Evolutionary conservation across 2,888 invertebrate species (phyloP).

Genomic region (Sinodicranocentrus sp.): DNA sequence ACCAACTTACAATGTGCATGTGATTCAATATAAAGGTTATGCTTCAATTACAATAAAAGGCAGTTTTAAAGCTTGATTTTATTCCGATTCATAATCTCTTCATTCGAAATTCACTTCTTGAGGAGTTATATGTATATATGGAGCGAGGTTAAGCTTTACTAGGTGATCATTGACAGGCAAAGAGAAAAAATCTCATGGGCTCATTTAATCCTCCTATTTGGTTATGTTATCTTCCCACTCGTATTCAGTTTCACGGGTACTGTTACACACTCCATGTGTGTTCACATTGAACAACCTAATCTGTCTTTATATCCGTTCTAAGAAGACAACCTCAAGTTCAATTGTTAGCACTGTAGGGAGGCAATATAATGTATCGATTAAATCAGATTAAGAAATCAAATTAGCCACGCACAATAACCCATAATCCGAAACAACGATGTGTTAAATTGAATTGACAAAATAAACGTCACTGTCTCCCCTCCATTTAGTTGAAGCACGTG

Average conservation of each 20-base stretch:
- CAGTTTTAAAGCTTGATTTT: conserved; percentile 37
- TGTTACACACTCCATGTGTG: conserved; percentile 3
- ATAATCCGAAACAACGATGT: no score
- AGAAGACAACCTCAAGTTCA: neutral
- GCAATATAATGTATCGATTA: conserved; percentile 36
- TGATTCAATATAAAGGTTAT: conserved; percentile 63
- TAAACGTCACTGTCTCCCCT: neutral
- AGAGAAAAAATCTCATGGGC: conserved; percentile 17
- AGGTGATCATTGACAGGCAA: conserved; percentile 45
- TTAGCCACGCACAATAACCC: conserved; percentile 15
- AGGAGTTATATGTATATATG: conserved; percentile 49
- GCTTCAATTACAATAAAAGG: conserved; percentile 63
- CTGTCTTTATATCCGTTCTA: neutral
- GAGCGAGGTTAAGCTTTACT: conserved; percentile 60
- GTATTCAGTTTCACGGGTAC: conserved; percentile 1
- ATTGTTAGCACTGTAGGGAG: neutral
- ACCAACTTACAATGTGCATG: neutral
- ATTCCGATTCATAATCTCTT: conserved; percentile 49
- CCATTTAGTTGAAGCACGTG: conserved; percentile 51
- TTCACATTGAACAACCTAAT: neutral
- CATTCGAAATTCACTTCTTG: conserved; percentile 32
- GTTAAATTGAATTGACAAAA: no score
- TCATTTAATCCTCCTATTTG: conserved; percentile 7
- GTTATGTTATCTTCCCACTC: conserved; percentile 11
- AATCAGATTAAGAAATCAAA: conserved; percentile 66